A percentile compares a stretch with the other conserved stretches of the same genome.
phyloP scores from a whole-genome alignment of 2,113 vertebrate genomes.

The Bettongia penicillata region DNA sequence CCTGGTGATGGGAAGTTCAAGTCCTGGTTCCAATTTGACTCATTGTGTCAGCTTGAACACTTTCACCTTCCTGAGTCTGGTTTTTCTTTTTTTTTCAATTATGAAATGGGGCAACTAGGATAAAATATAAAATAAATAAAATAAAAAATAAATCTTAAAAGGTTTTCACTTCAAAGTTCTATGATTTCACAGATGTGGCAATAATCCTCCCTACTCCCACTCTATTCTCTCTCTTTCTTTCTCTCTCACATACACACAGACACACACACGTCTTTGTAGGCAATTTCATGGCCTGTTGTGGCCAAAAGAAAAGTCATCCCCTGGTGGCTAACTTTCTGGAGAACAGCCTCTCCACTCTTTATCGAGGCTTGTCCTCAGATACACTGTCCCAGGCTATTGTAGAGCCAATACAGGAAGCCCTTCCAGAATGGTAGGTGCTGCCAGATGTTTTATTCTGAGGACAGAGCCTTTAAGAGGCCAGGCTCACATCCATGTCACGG shows the following conservation, averaged over 20 bases:
- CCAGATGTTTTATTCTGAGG: not conserved
- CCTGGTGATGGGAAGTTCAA: not conserved
- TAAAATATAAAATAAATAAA: not conserved
- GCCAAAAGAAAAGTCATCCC: not conserved
- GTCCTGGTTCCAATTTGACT: not conserved
- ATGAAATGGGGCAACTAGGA: not conserved
- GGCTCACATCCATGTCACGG: not conserved
- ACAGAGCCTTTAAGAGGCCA: not conserved
- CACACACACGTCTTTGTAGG: not conserved
- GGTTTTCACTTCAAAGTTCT: not conserved
- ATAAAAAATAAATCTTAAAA: not conserved
- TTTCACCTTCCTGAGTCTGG: not conserved
- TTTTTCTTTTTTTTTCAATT: not conserved
- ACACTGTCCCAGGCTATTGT: not conserved
- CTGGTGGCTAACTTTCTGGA: not conserved
- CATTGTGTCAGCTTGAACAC: not conserved
- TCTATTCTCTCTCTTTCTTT: not conserved
- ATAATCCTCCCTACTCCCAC: not conserved
- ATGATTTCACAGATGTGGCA: not conserved
- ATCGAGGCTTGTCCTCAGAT: not conserved
- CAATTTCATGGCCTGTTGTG: not conserved
- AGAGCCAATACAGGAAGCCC: not conserved
- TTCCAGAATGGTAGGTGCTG: not conserved
- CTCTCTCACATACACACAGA: not conserved
- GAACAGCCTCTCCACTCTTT: not conserved